Conservation (phyloP, 1,140 invertebrate species). For the Sycophaga agraensis region DNA sequence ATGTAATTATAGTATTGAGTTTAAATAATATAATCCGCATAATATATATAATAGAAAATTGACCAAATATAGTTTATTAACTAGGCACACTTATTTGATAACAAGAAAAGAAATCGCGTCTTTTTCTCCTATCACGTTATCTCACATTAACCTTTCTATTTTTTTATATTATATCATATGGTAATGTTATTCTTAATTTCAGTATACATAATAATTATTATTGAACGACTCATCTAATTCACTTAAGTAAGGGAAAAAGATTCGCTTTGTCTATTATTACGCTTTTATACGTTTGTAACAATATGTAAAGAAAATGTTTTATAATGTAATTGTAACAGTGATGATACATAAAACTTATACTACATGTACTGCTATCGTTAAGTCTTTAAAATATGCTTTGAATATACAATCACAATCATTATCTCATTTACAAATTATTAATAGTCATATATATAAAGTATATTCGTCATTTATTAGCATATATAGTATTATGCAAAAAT, state of each 20-base stretch:
- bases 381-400: not conserved
- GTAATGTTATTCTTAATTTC: too few relatives aligned
- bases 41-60: conserved; percentile 56
- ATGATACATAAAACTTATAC: too few relatives aligned
- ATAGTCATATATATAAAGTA: conserved; percentile 37
- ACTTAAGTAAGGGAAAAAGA: too few relatives aligned
- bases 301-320: too few relatives aligned
- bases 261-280: too few relatives aligned
- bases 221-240: not conserved
- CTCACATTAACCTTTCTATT: not conserved
- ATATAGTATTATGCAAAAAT: conserved; percentile 56
- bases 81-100: conserved; percentile 60
- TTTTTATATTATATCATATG: not conserved
- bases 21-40: conserved; percentile 54
- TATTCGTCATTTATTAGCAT: conserved; percentile 48
- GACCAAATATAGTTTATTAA: conserved; percentile 60
- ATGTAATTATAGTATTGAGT: conserved; percentile 51
- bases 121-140: not conserved
- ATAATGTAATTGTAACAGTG: too few relatives aligned
- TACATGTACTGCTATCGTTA: not conserved
- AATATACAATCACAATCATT: too few relatives aligned
- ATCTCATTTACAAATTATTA: conserved; percentile 1
- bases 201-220: not conserved
- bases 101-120: conserved; percentile 52
- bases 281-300: too few relatives aligned